Conservation (phyloP, 2,797 vertebrate genomes). For the Tenualosa thibaudeaui region DNA sequence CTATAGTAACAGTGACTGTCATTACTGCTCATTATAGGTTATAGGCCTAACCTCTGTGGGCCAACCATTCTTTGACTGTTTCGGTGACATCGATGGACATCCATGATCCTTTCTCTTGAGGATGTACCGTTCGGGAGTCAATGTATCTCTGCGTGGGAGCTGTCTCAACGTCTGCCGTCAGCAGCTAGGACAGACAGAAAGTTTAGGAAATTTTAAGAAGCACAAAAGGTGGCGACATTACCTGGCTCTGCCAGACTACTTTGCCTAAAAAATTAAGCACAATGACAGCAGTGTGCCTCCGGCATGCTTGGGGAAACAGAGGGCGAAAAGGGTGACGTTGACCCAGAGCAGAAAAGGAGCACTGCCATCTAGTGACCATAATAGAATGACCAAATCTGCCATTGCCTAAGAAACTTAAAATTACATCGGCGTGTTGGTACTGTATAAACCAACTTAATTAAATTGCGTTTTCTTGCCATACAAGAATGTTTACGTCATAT, state of each 20-base stretch:
- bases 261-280: not conserved
- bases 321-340: not conserved
- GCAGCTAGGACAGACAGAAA: slow-evolving; percentile 60
- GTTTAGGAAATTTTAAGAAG: slow-evolving; percentile 5
- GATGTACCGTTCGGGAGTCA: slow-evolving; percentile 78
- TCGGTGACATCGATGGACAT: slow-evolving; percentile 80
- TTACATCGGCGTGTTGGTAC: not conserved
- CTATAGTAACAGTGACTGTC: not conserved
- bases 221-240: not conserved
- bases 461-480: no score
- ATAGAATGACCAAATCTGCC: not conserved
- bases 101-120: slow-evolving; percentile 74
- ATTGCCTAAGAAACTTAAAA: not conserved
- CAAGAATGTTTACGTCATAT: not conserved
- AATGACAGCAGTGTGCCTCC: not conserved
- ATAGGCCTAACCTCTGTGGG: slow-evolving; percentile 71
- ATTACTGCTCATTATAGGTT: not conserved
- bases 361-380: slow-evolving; percentile 1
- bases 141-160: slow-evolving; percentile 78
- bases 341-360: not conserved
- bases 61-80: slow-evolving; percentile 80
- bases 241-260: not conserved
- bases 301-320: not conserved
- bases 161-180: slow-evolving; percentile 73
- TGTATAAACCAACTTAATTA: not conserved